Evolutionary conservation across 64 coral and sea anemone species (phyloP).

Genomic region (Pachyseris speciosa): DNA sequence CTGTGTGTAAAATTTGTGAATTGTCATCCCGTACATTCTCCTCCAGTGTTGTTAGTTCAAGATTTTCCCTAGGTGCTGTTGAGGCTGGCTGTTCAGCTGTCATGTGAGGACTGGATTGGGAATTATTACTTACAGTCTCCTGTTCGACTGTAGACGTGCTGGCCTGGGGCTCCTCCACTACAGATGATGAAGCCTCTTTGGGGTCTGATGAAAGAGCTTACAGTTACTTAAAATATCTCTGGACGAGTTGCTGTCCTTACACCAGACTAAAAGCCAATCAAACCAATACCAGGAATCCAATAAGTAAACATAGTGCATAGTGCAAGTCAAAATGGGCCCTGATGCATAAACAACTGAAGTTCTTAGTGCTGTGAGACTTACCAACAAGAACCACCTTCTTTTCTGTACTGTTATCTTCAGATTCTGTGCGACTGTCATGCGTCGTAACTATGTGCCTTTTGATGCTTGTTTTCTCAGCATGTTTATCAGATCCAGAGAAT

Average conservation of each 20-base stretch:
- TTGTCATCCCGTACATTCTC: background rate
- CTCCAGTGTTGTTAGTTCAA: too few relatives aligned
- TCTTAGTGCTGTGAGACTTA: background rate
- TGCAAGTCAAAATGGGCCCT: too few relatives aligned
- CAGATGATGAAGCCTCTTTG: background rate
- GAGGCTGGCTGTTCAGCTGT: constrained; percentile 42
- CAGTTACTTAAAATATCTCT: background rate
- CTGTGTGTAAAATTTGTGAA: constrained; percentile 21
- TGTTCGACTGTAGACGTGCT: background rate
- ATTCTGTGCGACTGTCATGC: background rate
- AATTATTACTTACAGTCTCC: constrained; percentile 14
- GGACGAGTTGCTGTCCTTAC: background rate
- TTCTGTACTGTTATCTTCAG: background rate
- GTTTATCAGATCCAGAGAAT: constrained; percentile 48
- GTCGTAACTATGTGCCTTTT: background rate
- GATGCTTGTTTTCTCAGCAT: background rate
- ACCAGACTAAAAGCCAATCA: too few relatives aligned
- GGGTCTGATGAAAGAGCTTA: background rate
- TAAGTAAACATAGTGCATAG: too few relatives aligned
- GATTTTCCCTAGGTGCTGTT: constrained; percentile 36
- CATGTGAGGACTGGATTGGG: background rate
- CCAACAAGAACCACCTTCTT: constrained; percentile 27
- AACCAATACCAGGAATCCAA: too few relatives aligned
- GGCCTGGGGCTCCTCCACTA: background rate
- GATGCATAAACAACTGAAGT: too few relatives aligned